phyloP scores from a whole-genome alignment of 2,113 vertebrate species.

The Ancistrus triradiatus region DNA sequence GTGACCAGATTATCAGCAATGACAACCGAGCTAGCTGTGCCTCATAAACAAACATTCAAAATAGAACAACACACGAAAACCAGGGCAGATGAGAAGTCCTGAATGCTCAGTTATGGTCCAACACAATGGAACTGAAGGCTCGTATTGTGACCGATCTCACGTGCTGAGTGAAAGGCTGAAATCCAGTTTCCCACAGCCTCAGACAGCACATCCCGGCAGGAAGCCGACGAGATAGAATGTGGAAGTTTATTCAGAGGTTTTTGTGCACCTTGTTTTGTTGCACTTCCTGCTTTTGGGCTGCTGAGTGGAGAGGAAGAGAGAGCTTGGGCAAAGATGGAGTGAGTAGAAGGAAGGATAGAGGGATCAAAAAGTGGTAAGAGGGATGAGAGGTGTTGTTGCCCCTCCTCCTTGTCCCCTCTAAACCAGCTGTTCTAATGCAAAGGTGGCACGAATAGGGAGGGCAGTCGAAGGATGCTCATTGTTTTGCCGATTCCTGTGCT shows the following conservation, averaged over 20 bases:
- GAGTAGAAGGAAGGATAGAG: conserved; percentile 42
- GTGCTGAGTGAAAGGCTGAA: conserved; percentile 36
- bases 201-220: conserved; percentile 52
- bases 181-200: conserved; percentile 48
- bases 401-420: conserved; percentile 1
- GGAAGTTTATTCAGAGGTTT: conserved; percentile 66
- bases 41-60: too few species aligned
- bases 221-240: conserved; percentile 70
- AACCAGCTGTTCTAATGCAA: conserved; percentile 39
- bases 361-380: conserved; percentile 23
- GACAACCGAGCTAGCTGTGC: too few species aligned
- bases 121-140: conserved; percentile 34
- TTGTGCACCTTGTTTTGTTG: conserved; percentile 24
- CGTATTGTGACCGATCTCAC: conserved; percentile 3
- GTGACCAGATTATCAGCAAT: too few species aligned
- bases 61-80: not conserved
- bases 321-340: conserved; percentile 41
- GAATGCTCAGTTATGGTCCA: not conserved
- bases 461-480: conserved; percentile 47
- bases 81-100: not conserved
- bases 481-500: conserved; percentile 48
- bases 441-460: conserved; percentile 35
- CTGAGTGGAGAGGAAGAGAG: conserved; percentile 49
- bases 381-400: conserved; percentile 32
- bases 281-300: conserved; percentile 41